Evolutionary conservation across 2,113 vertebrate genomes (phyloP), one percentile per base, ranked within the genome.

Genomic region (Nesogale talazaci): DNA sequence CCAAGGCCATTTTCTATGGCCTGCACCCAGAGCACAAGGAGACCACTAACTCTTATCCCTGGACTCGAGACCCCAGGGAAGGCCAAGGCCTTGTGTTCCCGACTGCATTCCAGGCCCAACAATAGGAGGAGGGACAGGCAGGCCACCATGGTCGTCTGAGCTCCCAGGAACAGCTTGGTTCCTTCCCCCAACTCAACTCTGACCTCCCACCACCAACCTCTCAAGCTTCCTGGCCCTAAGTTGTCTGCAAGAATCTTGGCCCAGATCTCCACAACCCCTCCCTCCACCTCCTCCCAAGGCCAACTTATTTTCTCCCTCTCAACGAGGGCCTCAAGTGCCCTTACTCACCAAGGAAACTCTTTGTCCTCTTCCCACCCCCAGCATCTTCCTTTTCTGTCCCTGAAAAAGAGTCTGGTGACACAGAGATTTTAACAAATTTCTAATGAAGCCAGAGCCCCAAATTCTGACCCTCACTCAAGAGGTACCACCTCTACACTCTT

Each of bases 121-220:
- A 65, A 65, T 80, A 29, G n/a, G 11, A 17, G 36, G n/a, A 80
- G 52, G 67, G 89, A 85, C 36, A 46, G 6, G 14, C 34, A 92
- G 59, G 90, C 90, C 91, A 93, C 96, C 93, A 86, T 94, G 86
- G 69, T 93, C 90, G 92, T 89, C 87, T 74, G 22, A 38, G n/a
- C 69, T 88, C 87, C 76, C 25, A 38, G 61, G 67, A 95, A 91
- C 63, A 85, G 84, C 67, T 65, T 36, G 19, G 8, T 19, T 74
- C 17, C 22, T 93, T 77, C 63, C 46, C n/a, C 29, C 17, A 46
- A 59, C 4, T 40, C 42, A 14, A 52, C 83, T 67, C 74, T 46
- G 65, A 77, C 76, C 57, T 86, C 59, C 11, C 59, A 61, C 19
- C 7, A 20, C 31, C 46, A 52, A 57, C 46, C 82, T 79, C 56